phyloP scores from a whole-genome alignment of 2,797 vertebrate species.

The Gymnopithys bicolor region DNA sequence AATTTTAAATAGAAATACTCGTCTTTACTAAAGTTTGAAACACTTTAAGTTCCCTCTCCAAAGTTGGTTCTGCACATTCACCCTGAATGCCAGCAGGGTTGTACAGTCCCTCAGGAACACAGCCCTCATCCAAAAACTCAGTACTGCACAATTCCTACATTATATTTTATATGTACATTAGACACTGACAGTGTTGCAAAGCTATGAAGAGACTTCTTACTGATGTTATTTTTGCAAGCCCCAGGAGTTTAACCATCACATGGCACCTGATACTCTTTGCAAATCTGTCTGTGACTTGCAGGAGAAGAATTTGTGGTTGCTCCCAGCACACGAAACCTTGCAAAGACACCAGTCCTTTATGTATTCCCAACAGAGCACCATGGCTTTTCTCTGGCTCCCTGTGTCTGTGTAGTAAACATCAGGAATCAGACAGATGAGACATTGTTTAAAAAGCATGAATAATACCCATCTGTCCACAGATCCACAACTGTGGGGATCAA shows the following conservation, averaged over 20 bases:
- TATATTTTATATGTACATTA: neutral
- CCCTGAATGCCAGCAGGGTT: neutral
- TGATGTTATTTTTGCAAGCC: neutral
- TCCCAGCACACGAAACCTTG: neutral
- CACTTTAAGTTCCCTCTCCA: neutral
- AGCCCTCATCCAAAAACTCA: neutral
- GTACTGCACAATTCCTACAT: neutral
- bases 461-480: neutral
- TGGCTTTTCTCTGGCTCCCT: neutral
- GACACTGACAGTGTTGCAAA: neutral
- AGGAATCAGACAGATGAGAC: neutral
- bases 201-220: neutral
- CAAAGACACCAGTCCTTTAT: neutral
- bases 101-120: neutral
- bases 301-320: neutral
- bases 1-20: neutral
- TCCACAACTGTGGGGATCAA: neutral
- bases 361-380: neutral
- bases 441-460: neutral
- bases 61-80: neutral
- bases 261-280: neutral
- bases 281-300: neutral
- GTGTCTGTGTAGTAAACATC: neutral
- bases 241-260: neutral
- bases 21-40: neutral